These are phyloP conservation scores for Vandiemenella viatica DNA, from an alignment of 2,888 invertebrate genomes.

Conservation along the genomic window DNA sequence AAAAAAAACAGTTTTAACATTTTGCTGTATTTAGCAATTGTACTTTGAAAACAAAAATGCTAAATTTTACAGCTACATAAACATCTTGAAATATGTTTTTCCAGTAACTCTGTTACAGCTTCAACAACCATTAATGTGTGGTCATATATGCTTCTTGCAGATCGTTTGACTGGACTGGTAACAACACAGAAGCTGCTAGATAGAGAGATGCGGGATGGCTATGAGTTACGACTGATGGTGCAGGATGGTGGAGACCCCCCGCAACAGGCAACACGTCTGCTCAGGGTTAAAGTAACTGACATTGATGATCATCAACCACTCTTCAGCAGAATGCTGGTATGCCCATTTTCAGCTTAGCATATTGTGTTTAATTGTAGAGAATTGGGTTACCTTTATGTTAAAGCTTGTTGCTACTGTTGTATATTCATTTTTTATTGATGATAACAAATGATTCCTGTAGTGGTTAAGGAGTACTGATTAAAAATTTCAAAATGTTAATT, in stretches of 20 bases:
- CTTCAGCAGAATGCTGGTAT: constrained; percentile 50
- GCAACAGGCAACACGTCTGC: constrained; percentile 54
- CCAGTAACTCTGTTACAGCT: not conserved
- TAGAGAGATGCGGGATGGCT: constrained; percentile 55
- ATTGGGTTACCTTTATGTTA: no score
- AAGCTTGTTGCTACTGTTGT: no score
- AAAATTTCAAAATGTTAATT: no score
- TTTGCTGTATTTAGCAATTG: no score
- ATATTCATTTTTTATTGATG: not conserved
- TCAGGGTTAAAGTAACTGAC: constrained; percentile 52
- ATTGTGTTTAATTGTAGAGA: not conserved
- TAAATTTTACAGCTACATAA: no score
- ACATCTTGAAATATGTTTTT: not conserved
- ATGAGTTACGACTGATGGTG: constrained; percentile 63
- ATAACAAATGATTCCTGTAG: no score
- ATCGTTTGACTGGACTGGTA: constrained; percentile 53
- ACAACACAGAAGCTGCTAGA: constrained; percentile 53
- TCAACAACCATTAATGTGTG: not conserved
- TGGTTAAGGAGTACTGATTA: no score
- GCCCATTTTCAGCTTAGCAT: no score
- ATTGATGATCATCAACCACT: constrained; percentile 66
- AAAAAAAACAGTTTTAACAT: no score
- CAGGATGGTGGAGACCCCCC: constrained; percentile 63
- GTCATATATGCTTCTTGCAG: constrained; percentile 24
- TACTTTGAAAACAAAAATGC: no score